Conservation (phyloP, 2,797 vertebrate species). For the Bradypodion ventrale region DNA sequence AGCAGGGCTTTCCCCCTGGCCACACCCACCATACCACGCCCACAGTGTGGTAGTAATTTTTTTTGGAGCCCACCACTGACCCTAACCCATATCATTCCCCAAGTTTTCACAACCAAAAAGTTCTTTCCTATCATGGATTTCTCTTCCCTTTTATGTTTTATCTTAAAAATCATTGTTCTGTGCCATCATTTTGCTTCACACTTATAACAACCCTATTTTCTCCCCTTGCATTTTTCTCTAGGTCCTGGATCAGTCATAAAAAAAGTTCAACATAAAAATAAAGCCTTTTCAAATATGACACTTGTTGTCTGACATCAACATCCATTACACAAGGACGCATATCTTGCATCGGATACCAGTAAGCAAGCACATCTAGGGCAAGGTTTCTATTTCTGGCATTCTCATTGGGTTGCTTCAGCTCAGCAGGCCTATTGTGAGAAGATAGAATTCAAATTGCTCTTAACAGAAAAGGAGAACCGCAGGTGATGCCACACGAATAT, state of each 20-base stretch:
- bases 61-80: too few species aligned
- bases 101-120: too few species aligned
- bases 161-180: neutral
- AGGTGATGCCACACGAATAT: neutral
- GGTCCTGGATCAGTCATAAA: neutral
- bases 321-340: neutral
- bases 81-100: too few species aligned
- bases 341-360: neutral
- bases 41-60: too few species aligned
- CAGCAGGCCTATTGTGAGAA: neutral
- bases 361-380: slow-evolving; percentile 2
- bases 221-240: too few species aligned
- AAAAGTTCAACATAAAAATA: neutral
- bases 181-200: neutral
- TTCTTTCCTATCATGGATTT: neutral
- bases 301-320: neutral
- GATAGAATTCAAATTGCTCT: slow-evolving; percentile 4
- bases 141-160: neutral
- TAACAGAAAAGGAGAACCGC: neutral
- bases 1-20: too few species aligned
- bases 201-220: too few species aligned
- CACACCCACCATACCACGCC: too few species aligned
- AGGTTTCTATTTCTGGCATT: slow-evolving; percentile 7
- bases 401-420: neutral
- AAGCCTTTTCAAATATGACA: neutral